A percentile compares a stretch with the other conserved stretches of the same genome.
Conservation (phyloP, 2,888 invertebrate genomes). For the Amphipyra berbera region DNA sequence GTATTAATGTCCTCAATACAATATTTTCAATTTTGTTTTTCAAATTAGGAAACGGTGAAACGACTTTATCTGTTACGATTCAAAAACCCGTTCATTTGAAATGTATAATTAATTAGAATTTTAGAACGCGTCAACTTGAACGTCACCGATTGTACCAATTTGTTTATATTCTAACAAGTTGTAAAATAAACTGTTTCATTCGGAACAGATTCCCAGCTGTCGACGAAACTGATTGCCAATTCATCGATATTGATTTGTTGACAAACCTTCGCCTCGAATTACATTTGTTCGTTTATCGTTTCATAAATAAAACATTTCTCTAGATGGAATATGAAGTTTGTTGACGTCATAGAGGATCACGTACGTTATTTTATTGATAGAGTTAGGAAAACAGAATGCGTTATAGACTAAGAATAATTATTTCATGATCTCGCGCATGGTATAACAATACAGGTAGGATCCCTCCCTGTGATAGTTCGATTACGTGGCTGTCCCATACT, state of each 20-base stretch:
- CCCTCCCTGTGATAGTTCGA: too few relatives aligned
- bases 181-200: slow-evolving; percentile 7
- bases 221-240: slow-evolving; percentile 34
- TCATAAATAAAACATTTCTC: background rate
- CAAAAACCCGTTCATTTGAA: slow-evolving; percentile 43
- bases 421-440: too few relatives aligned
- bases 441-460: too few relatives aligned
- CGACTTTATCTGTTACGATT: slow-evolving; percentile 27
- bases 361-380: background rate
- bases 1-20: slow-evolving; percentile 18
- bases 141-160: slow-evolving; percentile 24
- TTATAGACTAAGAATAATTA: too few relatives aligned
- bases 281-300: slow-evolving; percentile 7
- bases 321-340: background rate
- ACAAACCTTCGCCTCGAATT: slow-evolving; percentile 15
- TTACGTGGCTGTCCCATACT: too few relatives aligned
- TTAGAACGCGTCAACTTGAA: slow-evolving; percentile 12
- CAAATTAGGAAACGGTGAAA: background rate
- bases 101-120: slow-evolving; percentile 32
- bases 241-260: slow-evolving; percentile 32
- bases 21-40: slow-evolving; percentile 3
- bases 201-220: slow-evolving; percentile 10
- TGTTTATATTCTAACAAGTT: slow-evolving; percentile 11
- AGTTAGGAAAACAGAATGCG: too few relatives aligned
- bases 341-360: background rate